A percentile compares a stretch with the other conserved stretches of the same genome.
phyloP scores from a whole-genome alignment of 2,113 vertebrate species.

The Micronycteris hirsuta region DNA sequence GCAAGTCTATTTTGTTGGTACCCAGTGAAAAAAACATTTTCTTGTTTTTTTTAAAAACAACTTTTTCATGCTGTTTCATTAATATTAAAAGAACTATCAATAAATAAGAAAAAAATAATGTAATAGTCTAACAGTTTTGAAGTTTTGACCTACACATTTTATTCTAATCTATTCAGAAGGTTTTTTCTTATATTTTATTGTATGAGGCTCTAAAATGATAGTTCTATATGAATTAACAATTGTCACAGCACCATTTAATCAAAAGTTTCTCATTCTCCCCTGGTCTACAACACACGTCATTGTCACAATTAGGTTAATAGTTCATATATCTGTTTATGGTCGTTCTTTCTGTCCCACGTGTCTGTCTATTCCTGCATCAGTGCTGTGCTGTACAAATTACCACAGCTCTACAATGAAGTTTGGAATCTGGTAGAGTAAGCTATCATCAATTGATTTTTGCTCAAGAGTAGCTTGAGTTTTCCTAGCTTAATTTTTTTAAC shows the following conservation, averaged over 20 bases:
- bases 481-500: neutral
- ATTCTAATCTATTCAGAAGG: neutral
- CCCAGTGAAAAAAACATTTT: neutral
- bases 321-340: neutral
- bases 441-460: no score
- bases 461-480: neutral
- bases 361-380: no score
- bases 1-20: slow-evolving; percentile 6
- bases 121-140: neutral
- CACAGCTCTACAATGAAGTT: no score
- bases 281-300: neutral
- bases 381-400: no score
- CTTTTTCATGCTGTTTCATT: neutral
- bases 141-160: neutral
- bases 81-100: slow-evolving; percentile 18
- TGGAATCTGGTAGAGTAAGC: no score
- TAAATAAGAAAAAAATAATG: neutral
- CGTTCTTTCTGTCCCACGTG: neutral
- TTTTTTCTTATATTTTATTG: neutral
- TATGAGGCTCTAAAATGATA: neutral
- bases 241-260: neutral
- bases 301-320: neutral
- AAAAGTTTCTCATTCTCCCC: neutral
- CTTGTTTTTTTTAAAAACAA: neutral
- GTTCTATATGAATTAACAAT: neutral